Percentiles rank a stretch among this genome's conserved stretches.
Evolutionary conservation across 2,113 vertebrate species (phyloP).

Genomic region (Donacobius atricapilla): DNA sequence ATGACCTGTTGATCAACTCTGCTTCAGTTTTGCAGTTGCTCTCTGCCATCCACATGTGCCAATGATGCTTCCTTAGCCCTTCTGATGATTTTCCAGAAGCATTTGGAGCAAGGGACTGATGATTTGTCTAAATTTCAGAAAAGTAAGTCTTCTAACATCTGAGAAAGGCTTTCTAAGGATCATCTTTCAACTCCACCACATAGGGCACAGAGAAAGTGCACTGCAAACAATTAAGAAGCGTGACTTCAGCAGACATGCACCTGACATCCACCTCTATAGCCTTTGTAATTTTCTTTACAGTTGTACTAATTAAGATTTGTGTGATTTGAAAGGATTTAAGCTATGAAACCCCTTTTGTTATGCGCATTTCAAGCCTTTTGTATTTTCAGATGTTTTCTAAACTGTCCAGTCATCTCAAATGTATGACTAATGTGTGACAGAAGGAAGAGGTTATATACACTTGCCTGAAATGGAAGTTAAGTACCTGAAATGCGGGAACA

Average conservation of each 20-base stretch:
- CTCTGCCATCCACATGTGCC: accelerated
- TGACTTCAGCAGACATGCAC: neutral
- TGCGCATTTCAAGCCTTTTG: neutral
- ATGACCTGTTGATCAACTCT: neutral
- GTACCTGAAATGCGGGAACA: neutral
- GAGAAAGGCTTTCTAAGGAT: neutral
- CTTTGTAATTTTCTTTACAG: neutral
- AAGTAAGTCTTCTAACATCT: neutral
- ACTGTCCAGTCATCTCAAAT: neutral
- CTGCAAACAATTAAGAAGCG: accelerated
- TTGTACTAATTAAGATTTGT: neutral
- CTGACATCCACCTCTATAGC: neutral
- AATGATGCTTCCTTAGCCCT: neutral
- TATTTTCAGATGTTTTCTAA: neutral
- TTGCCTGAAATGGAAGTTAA: neutral
- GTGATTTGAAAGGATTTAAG: neutral
- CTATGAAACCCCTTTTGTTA: neutral
- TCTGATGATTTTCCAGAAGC: neutral
- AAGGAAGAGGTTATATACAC: neutral
- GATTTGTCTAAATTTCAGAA: neutral
- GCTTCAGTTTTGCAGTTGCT: neutral
- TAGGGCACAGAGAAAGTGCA: neutral
- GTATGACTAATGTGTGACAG: neutral
- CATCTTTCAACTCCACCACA: accelerated
- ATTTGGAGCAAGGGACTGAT: neutral